Evolutionary conservation across 92 coral and sea anemone genomes (phyloP), one percentile per base, ranked within the genome.

Genomic region (Palythoa grandis): DNA sequence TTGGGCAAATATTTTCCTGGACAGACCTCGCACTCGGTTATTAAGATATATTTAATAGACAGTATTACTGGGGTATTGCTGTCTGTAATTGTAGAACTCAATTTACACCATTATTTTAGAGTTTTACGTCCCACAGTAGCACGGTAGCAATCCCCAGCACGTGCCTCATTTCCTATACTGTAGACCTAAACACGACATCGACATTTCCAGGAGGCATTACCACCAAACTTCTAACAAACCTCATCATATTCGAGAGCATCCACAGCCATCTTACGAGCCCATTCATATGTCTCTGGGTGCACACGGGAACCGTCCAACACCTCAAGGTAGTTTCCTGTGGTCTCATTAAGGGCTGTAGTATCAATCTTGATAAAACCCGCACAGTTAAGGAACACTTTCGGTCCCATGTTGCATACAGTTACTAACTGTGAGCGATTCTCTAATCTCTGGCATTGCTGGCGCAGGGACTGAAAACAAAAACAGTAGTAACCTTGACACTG

Each of bases 201-300:
- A 43, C 50, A 5, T 43, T 43, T 43, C 50, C 50, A 1, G 50
- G 9, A 43, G 50, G 50, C 50, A 5, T 43, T 43, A 43, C 9
- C 0, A 43, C 7, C 4, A 43, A 40, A 43, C 3, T 43, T 43
- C 9, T 5, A 43, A 43, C 50, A 43, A 43, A 96, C 98, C 92
- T 96, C 98, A 20, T 96, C 99, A 58, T 96, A 96, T 56, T 96
- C 99, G 56, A 96, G 85, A 14, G 99, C 99, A 56, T 96, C 99
- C 5, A 96, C 99, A 15, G 99, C 99, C 99, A 96, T 96, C 87
- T 96, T 96, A 83, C 95, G 95, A 39, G 99, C 99, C 99, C 99
- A 96, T 74, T 96, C 99, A 70, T 96, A 96, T 1, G 99, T 96
- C 89, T 96, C 99, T 14, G 99, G 99, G 76, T 96, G 99, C 57